A percentile compares a stretch with the other conserved stretches of the same genome.
Evolutionary conservation across 2,113 vertebrate species (phyloP).

Genomic region (Hemichromis elongatus): DNA sequence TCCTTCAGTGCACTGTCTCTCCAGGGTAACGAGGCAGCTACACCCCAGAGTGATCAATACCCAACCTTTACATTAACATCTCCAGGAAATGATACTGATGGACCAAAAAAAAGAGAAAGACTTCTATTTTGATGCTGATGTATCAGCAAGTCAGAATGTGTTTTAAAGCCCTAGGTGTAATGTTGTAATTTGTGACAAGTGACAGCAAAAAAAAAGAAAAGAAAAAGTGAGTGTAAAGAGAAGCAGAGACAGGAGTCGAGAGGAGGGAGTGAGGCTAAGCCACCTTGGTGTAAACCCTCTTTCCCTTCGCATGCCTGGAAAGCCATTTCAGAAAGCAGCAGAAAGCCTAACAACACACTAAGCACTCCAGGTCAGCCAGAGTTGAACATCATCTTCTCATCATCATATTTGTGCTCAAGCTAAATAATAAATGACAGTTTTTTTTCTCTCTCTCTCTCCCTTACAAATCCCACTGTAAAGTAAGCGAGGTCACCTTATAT

Average conservation of each 20-base stretch:
- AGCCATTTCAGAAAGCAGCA: slow-evolving; percentile 68
- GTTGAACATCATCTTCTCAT: slow-evolving; percentile 83
- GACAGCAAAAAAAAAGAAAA: slow-evolving; percentile 18
- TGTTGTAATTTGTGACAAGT: slow-evolving; percentile 29
- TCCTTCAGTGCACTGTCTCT: slow-evolving; percentile 58
- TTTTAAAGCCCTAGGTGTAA: background rate
- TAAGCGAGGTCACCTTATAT: slow-evolving; percentile 72
- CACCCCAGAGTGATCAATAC: slow-evolving; percentile 67
- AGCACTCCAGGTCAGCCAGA: slow-evolving; percentile 73
- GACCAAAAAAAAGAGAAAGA: background rate
- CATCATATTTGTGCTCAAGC: slow-evolving; percentile 76
- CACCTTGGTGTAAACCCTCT: slow-evolving; percentile 35
- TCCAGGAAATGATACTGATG: background rate
- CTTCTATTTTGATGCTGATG: slow-evolving; percentile 3
- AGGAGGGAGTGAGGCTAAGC: slow-evolving; percentile 17
- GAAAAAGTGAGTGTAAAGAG: background rate
- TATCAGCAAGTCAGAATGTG: slow-evolving; percentile 17
- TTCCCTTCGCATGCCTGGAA: slow-evolving; percentile 62
- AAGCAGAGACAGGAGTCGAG: slow-evolving; percentile 9
- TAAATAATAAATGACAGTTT: slow-evolving; percentile 78
- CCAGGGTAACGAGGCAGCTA: slow-evolving; percentile 48
- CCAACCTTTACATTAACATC: slow-evolving; percentile 62
- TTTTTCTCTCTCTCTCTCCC: background rate
- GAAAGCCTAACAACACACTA: slow-evolving; percentile 66
- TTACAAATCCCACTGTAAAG: slow-evolving; percentile 60